Conservation (phyloP, 1,140 invertebrate species). For the Leptoteleia sp. region DNA sequence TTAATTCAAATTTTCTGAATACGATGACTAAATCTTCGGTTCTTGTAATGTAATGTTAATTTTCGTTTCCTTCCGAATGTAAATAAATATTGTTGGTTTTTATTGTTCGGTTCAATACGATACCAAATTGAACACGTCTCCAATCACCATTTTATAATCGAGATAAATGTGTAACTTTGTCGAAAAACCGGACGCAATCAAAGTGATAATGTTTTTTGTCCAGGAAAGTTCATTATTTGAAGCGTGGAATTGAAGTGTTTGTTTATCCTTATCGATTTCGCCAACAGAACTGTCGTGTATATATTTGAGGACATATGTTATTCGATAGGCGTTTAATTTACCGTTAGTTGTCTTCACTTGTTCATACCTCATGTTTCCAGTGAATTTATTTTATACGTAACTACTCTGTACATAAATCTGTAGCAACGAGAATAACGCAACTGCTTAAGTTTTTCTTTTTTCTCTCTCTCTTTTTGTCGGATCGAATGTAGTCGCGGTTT, state of each 20-base stretch:
- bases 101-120: not conserved
- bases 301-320: slow-evolving; percentile 13
- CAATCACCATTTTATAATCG: slow-evolving; percentile 3
- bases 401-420: slow-evolving; percentile 43
- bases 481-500: slow-evolving; percentile 16
- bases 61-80: too few relatives aligned
- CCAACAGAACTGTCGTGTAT: slow-evolving; percentile 29
- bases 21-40: too few relatives aligned
- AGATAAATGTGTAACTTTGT: not conserved
- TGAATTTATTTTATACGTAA: slow-evolving; percentile 36
- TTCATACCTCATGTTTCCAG: slow-evolving; percentile 4
- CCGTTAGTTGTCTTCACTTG: slow-evolving; percentile 5
- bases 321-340: slow-evolving; percentile 1
- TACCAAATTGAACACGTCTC: slow-evolving; percentile 13
- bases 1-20: too few relatives aligned
- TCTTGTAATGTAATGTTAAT: too few relatives aligned
- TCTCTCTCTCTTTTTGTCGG: too few relatives aligned
- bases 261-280: slow-evolving; percentile 6
- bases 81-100: too few relatives aligned
- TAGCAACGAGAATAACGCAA: slow-evolving; percentile 13
- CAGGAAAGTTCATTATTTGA: slow-evolving; percentile 24
- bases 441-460: slow-evolving; percentile 18
- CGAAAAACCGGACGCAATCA: slow-evolving; percentile 16
- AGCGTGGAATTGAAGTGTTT: slow-evolving; percentile 44
- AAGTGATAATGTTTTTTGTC: not conserved